Conservation (phyloP, 2,888 invertebrate genomes). For the Lepidochrysops patricia region DNA sequence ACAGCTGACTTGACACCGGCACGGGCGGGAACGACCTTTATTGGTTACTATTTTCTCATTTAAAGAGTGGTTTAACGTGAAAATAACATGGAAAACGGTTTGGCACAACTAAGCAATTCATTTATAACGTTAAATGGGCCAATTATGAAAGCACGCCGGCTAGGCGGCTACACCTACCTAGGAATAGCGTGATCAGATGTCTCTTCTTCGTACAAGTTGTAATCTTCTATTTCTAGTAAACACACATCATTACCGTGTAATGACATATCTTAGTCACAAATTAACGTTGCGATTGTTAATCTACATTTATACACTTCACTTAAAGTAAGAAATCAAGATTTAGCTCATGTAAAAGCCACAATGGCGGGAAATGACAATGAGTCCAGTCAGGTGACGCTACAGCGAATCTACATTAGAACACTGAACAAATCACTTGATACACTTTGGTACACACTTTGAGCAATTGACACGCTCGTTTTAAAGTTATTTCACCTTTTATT, state of each 20-base stretch:
- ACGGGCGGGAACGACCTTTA: slow-evolving; percentile 60
- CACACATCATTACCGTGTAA: slow-evolving; percentile 73
- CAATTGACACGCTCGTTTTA: slow-evolving; percentile 23
- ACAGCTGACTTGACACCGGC: slow-evolving; percentile 73
- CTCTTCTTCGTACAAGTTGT: slow-evolving; percentile 72
- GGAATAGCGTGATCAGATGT: slow-evolving; percentile 71
- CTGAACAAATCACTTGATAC: slow-evolving; percentile 30
- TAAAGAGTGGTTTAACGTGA: not conserved
- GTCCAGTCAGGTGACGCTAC: slow-evolving; percentile 72
- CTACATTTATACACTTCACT: slow-evolving; percentile 42
- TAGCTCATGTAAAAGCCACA: slow-evolving; percentile 57
- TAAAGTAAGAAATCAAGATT: slow-evolving; percentile 31
- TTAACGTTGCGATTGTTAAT: slow-evolving; percentile 37
- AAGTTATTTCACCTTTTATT: slow-evolving; percentile 17
- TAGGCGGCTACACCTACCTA: slow-evolving; percentile 69
- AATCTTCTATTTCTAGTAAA: slow-evolving; percentile 72
- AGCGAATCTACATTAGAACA: slow-evolving; percentile 42
- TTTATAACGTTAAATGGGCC: slow-evolving; percentile 10
- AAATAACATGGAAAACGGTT: not conserved
- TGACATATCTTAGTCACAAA: slow-evolving; percentile 62
- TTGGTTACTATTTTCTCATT: slow-evolving; percentile 30
- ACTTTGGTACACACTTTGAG: slow-evolving; percentile 34
- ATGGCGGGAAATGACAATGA: slow-evolving; percentile 76
- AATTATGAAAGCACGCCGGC: slow-evolving; percentile 61
- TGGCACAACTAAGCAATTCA: not conserved